Evolutionary conservation across 2,113 vertebrate genomes (phyloP).

Genomic region (Strix uralensis): DNA sequence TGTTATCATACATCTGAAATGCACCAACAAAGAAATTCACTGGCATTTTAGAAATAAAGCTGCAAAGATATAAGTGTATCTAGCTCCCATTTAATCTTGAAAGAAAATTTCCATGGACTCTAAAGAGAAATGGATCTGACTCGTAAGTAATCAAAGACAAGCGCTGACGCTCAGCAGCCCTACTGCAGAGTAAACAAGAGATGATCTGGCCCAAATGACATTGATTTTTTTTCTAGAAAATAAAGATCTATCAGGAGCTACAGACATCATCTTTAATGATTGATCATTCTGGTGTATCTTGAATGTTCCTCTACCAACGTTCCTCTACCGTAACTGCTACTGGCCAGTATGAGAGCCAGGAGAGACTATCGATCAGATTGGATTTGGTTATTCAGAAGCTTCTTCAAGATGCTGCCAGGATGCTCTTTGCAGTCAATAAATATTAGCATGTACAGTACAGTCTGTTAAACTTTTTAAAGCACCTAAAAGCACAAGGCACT

Average conservation of each 20-base stretch:
- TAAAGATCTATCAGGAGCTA: background rate
- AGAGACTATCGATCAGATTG: background rate
- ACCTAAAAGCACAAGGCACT: background rate
- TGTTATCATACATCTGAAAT: slow-evolving; percentile 94
- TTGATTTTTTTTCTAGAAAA: background rate
- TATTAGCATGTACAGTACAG: background rate
- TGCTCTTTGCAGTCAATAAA: background rate
- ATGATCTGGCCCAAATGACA: background rate
- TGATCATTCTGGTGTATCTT: background rate
- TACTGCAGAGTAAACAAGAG: background rate
- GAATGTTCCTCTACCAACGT: background rate
- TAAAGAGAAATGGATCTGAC: background rate
- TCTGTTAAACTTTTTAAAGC: background rate
- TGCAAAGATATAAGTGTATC: background rate
- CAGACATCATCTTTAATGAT: background rate
- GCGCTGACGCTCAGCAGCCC: background rate
- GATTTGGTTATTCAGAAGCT: background rate
- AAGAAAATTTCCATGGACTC: background rate
- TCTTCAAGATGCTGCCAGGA: background rate
- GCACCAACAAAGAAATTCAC: background rate
- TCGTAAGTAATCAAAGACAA: background rate
- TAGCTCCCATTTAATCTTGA: background rate
- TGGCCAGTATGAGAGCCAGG: background rate
- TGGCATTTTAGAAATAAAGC: background rate
- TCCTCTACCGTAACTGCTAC: background rate